Evolutionary conservation across 2,888 invertebrate species (phyloP).

Genomic region (Xanthostigma xanthostigma): DNA sequence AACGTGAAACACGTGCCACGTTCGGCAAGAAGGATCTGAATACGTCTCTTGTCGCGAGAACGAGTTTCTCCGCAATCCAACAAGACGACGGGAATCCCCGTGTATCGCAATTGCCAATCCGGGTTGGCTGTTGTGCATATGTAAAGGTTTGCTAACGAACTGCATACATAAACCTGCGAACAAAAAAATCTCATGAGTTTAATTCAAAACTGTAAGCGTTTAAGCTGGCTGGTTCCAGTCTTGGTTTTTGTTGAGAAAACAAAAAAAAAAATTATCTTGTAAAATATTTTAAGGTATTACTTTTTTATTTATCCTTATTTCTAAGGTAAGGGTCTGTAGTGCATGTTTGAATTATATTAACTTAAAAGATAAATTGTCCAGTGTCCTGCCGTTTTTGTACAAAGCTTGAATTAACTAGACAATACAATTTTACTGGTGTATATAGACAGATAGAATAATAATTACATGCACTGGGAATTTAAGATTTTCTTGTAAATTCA

Average conservation of each 20-base stretch:
- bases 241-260: not conserved
- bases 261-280: too few species aligned
- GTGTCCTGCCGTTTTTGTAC: too few species aligned
- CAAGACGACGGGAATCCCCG: conserved; percentile 64
- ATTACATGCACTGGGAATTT: too few species aligned
- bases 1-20: conserved; percentile 67
- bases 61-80: conserved; percentile 63
- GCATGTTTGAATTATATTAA: too few species aligned
- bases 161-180: conserved; percentile 52
- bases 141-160: conserved; percentile 59
- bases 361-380: too few species aligned
- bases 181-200: conserved; percentile 7
- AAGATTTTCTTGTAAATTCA: too few species aligned
- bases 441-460: too few species aligned
- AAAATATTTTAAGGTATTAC: too few species aligned
- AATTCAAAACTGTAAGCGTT: not conserved
- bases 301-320: too few species aligned
- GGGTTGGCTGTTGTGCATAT: conserved; percentile 38
- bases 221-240: not conserved
- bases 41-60: conserved; percentile 47
- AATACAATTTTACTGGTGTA: too few species aligned
- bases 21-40: conserved; percentile 51
- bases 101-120: conserved; percentile 57
- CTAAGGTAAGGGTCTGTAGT: too few species aligned
- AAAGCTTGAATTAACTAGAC: too few species aligned